phyloP scores from a whole-genome alignment of 2,888 invertebrate genomes.

The Lycophotia porphyrea region DNA sequence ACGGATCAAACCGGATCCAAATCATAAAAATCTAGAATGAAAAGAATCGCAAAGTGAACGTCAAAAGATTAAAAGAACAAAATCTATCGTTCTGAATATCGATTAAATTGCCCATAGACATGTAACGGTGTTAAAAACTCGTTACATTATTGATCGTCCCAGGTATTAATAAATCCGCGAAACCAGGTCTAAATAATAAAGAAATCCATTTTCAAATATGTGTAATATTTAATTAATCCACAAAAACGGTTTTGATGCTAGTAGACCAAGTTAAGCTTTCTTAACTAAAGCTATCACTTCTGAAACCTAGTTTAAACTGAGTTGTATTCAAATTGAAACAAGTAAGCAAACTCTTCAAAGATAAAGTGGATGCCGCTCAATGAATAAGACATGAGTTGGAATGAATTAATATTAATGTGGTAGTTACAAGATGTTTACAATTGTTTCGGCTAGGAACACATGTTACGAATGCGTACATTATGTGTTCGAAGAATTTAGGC shows the following conservation, averaged over 20 bases:
- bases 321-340: slow-evolving; percentile 59
- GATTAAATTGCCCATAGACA: too few species aligned
- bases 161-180: neutral
- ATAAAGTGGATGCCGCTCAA: slow-evolving; percentile 58
- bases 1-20: too few species aligned
- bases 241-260: neutral
- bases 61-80: too few species aligned
- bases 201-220: neutral
- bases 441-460: slow-evolving; percentile 46
- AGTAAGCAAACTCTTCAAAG: slow-evolving; percentile 61
- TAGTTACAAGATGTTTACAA: slow-evolving; percentile 61
- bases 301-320: slow-evolving; percentile 55
- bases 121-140: too few species aligned
- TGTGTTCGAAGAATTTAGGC: slow-evolving; percentile 10
- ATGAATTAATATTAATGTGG: slow-evolving; percentile 60
- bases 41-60: too few species aligned
- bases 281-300: slow-evolving; percentile 53
- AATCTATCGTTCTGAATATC: too few species aligned
- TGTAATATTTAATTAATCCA: neutral
- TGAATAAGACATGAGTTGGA: slow-evolving; percentile 59
- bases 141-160: neutral
- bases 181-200: neutral
- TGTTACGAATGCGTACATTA: slow-evolving; percentile 19
- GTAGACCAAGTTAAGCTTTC: slow-evolving; percentile 10
- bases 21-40: too few species aligned